phyloP scores from a whole-genome alignment of 2,113 vertebrate species.

The Thinocorus orbignyianus region DNA sequence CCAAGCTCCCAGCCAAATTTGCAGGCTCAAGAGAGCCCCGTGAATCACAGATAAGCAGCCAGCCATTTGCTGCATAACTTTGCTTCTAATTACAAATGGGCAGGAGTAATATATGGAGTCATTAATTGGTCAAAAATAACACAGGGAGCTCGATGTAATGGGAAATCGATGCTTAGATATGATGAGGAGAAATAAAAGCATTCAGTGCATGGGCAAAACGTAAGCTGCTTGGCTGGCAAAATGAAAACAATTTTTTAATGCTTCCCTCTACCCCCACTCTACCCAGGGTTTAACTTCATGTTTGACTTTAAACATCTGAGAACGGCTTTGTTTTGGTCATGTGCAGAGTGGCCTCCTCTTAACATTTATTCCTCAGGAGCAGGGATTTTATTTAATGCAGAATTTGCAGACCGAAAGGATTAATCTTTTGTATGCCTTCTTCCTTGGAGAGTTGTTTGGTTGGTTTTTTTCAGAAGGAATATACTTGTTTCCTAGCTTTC shows the following conservation, averaged over 20 bases:
- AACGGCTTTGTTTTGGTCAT: conserved; percentile 3
- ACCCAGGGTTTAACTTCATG: background rate
- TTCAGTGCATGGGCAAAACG: background rate
- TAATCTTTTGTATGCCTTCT: background rate
- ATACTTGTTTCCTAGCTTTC: conserved; percentile 38
- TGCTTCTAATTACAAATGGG: conserved; percentile 22
- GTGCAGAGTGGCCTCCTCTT: conserved; percentile 3
- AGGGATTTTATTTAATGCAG: conserved; percentile 32
- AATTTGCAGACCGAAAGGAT: conserved; percentile 23
- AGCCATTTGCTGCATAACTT: background rate
- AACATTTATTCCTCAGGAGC: conserved; percentile 21
- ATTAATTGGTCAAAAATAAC: conserved; percentile 22
- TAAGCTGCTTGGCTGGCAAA: background rate
- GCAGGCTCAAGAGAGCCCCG: background rate
- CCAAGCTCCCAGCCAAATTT: conserved; percentile 28
- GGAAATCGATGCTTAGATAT: background rate
- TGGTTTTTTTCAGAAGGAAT: background rate
- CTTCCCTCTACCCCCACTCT: conserved; percentile 8
- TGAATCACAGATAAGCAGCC: background rate
- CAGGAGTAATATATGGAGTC: background rate
- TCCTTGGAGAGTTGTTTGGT: background rate
- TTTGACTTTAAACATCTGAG: background rate
- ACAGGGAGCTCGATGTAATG: background rate
- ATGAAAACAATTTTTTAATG: background rate
- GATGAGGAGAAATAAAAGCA: background rate